Base-by-base conservation (phyloP, 2,888 invertebrate species). In the Cinara cedri region DNA sequence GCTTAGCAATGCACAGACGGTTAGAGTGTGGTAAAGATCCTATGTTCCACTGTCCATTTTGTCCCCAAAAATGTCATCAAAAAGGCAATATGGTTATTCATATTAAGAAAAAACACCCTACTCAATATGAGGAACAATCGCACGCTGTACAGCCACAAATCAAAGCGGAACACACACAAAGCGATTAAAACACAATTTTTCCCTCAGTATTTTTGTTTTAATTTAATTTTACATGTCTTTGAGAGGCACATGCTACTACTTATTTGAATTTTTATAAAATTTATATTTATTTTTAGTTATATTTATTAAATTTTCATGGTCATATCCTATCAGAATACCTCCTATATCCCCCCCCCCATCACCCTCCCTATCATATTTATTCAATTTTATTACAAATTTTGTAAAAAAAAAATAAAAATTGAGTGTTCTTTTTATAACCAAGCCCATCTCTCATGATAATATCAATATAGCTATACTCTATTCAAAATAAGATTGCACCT, bases 31-130 rank as follows among this genome's bases (percentile, higher is more conserved):
- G 84, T 62, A 83, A 83, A 82, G 87, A 86, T 82, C 89, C 88
- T 24, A 86, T 87, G 65, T 88, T 88, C 84, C 87, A 87, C 82
- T 89, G 89, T 83, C 86, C 87, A 65, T 84, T 87, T 76, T 89
- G 89, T 82, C 85, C 87, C 21, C 82, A 83, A 55, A 82, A 82
- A 65, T 82, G 83, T 55, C 83, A 83, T 13, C 83, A 83, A 60
- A 82, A 82, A 42, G 82, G 82, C n/a, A 83, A 83, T 65, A 82
- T 82, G 82, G 82, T 82, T n/a, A 82, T 82, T 66, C 82, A 82
- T 70, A 82, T 82, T 55, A 82, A 82, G 81, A 82, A 82, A 78
- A 82, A 82, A 80, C 82, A 82, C 60, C 82, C 82, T n/a, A 80
- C 81, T 19, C 81, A 74, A 49, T 78, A 78, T n/a, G 78, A 78